These are phyloP conservation scores for Ranitomeya imitator DNA, from an alignment of 2,113 vertebrate species.

Conservation along the genomic window DNA sequence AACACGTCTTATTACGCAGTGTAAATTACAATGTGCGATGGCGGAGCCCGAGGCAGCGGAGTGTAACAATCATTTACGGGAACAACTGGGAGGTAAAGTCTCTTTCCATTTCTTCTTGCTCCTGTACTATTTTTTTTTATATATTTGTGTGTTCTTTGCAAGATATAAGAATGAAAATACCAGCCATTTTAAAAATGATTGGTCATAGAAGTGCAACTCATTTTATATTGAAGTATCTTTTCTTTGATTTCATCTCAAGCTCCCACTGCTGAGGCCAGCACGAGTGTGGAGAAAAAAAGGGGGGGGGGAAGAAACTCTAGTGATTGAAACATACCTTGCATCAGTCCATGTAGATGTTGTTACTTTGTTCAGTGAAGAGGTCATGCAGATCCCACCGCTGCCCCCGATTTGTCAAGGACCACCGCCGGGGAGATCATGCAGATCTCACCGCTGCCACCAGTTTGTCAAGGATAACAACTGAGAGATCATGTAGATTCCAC, in stretches of 20 bases:
- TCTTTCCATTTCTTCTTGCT: conserved; percentile 13
- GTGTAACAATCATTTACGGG: conserved; percentile 2
- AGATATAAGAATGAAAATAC: not conserved
- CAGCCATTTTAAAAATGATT: not conserved
- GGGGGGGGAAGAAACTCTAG: not conserved
- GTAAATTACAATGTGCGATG: not conserved
- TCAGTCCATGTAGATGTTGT: not conserved
- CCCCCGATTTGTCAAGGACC: no score
- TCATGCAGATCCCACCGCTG: no score
- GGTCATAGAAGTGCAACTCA: not conserved
- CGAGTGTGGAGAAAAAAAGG: not conserved
- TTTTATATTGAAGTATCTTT: not conserved
- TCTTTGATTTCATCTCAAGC: not conserved
- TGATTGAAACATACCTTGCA: not conserved
- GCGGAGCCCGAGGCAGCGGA: conserved; percentile 25
- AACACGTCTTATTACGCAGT: not conserved
- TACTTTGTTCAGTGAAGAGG: not conserved
- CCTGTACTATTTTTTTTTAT: not conserved
- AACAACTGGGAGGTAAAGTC: not conserved
- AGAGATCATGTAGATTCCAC: no score
- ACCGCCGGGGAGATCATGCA: no score
- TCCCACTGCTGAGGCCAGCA: not conserved
- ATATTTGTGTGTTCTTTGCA: not conserved
- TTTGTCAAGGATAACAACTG: no score
- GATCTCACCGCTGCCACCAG: no score